Evolutionary conservation across 2,797 vertebrate genomes (phyloP), one percentile per base, ranked within the genome.

Genomic region (Labroides dimidiatus): DNA sequence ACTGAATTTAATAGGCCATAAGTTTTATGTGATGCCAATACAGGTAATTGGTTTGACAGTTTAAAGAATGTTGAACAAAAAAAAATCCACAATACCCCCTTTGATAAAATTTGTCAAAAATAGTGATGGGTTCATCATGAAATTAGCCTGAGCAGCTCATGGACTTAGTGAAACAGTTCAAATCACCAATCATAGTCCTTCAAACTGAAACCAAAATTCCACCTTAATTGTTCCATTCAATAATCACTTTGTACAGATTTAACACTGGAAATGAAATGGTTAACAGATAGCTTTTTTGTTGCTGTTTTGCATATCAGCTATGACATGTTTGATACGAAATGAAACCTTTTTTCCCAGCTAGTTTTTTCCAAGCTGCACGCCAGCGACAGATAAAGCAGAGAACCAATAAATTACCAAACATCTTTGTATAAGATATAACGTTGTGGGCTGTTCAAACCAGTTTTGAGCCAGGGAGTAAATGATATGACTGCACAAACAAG

Each of bases 241-340:
- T 24, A 15, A 49, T 49, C 41, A 15, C 24, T 24, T 21, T 6
- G 36, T 47, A 12, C 61, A 4, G 27, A 64, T 66, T 63, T 69
- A 51, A 58, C 69, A 16, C 30, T 45, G 20, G 30, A 70, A 47
- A 62, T 36, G 41, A 60, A 60, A 58, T 49, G 56, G 69, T 52
- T n/a, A 68, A 30, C 68, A 75, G 58, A 80, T 77, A 44, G 21
- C 48, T 4, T 10, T 39, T 64, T 70, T 67, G 41, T 64, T 44
- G 43, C 62, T 43, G 48, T n/a, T n/a, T n/a, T n/a, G n/a, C n/a
- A 49, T 70, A 43, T 53, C 59, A 48, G 36, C 30, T 5, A 17
- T 20, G 62, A 54, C 53, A 44, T 33, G 48, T 66, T n/a, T n/a
- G n/a, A n/a, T n/a, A n/a, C n/a, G n/a, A 30, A 65, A 59, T 41